Evolutionary conservation across 2,888 invertebrate species (phyloP).

Genomic region (Heliconius charithonia): DNA sequence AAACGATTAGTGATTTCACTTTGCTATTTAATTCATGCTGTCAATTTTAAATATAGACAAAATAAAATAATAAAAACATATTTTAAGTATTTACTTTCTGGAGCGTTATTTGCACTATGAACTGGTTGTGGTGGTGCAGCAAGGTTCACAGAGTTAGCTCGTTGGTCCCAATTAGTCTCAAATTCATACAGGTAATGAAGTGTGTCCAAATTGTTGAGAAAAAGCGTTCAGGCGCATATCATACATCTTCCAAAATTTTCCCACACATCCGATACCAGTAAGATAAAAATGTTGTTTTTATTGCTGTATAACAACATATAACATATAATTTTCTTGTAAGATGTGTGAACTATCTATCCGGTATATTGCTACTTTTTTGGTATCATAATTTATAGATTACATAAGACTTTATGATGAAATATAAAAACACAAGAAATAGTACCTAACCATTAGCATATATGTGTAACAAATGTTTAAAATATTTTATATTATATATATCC

Average conservation of each 20-base stretch:
- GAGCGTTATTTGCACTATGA: background rate
- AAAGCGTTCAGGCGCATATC: constrained; percentile 36
- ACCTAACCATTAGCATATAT: no score
- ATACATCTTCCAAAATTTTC: background rate
- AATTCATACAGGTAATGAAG: constrained; percentile 41
- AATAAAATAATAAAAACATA: background rate
- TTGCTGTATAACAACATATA: background rate
- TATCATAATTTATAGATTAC: background rate
- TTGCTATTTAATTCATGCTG: background rate
- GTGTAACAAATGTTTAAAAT: no score
- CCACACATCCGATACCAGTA: constrained; percentile 13
- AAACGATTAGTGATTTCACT: constrained; percentile 8
- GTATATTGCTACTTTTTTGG: background rate
- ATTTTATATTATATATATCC: background rate
- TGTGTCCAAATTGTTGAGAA: constrained; percentile 38
- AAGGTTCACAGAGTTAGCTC: constrained; percentile 8
- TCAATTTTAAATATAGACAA: background rate
- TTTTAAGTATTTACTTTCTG: background rate
- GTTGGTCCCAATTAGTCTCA: constrained; percentile 42
- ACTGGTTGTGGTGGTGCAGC: background rate
- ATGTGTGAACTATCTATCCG: background rate
- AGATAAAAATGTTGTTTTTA: background rate
- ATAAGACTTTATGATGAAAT: background rate
- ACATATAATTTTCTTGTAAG: background rate
- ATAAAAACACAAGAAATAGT: background rate